phyloP scores from a whole-genome alignment of 1,140 invertebrate genomes.

The Dreissena rostriformis region DNA sequence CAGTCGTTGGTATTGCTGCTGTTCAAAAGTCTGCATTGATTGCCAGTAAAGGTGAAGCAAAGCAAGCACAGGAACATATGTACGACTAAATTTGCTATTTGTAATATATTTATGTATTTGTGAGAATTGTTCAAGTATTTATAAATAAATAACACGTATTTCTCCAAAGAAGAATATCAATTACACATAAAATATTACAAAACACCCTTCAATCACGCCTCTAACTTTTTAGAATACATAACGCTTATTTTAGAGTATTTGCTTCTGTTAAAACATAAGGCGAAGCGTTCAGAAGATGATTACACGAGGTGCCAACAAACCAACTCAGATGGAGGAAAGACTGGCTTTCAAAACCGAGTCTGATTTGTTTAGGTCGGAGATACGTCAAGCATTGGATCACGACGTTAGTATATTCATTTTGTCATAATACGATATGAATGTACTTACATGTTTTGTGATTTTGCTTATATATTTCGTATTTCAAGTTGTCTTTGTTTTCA shows the following conservation, averaged over 20 bases:
- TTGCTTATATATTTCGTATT: not conserved
- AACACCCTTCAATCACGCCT: not conserved
- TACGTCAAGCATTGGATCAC: conserved; percentile 24
- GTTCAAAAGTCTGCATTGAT: conserved; percentile 63
- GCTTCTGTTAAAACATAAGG: not conserved
- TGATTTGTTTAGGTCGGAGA: conserved; percentile 14
- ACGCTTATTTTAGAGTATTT: not conserved
- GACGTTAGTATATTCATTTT: conserved; percentile 23
- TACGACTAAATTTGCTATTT: conserved; percentile 10
- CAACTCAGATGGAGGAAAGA: conserved; percentile 44
- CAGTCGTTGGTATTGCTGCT: conserved; percentile 62
- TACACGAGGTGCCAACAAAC: conserved; percentile 25
- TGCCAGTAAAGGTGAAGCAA: conserved; percentile 51
- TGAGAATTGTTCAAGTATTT: not conserved
- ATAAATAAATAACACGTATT: not conserved
- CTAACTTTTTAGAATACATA: not conserved
- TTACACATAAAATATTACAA: too few relatives aligned
- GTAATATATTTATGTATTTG: not conserved
- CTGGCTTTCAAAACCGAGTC: conserved; percentile 39
- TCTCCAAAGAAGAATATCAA: too few relatives aligned
- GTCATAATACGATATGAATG: not conserved
- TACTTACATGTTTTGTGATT: not conserved
- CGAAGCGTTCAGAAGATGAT: conserved; percentile 45
- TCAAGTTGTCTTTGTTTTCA: not conserved
- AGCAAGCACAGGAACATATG: conserved; percentile 61